A percentile compares a stretch with the other conserved stretches of the same genome.
phyloP scores from a whole-genome alignment of 2,797 vertebrate genomes.

The Zalophus californianus region DNA sequence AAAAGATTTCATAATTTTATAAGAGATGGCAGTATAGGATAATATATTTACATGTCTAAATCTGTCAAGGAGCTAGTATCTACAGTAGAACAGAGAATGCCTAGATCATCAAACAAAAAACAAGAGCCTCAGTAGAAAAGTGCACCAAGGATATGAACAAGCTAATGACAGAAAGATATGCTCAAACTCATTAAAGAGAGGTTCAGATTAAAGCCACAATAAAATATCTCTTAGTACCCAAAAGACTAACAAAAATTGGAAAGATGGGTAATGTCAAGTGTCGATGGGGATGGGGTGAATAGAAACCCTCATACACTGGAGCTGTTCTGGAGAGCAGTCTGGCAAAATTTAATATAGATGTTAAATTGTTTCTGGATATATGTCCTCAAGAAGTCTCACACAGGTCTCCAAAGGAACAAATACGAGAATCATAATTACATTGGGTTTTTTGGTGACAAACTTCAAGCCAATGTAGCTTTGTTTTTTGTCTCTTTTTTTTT shows the following conservation, averaged over 20 bases:
- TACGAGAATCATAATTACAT: neutral
- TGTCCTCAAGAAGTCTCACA: slow-evolving; percentile 29
- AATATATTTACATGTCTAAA: slow-evolving; percentile 34
- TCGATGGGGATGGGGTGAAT: neutral
- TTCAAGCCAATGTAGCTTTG: neutral
- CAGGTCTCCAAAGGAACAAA: neutral
- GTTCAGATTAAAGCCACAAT: slow-evolving; percentile 6
- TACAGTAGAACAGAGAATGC: neutral
- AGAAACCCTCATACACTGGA: neutral
- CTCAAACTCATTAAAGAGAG: neutral
- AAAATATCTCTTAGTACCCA: neutral
- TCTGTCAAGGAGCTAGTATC: slow-evolving; percentile 45
- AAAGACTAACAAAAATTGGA: neutral
- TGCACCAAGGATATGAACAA: neutral
- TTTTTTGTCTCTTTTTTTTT: neutral
- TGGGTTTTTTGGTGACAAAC: neutral
- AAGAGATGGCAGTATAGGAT: neutral
- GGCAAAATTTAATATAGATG: neutral
- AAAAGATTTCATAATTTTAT: neutral
- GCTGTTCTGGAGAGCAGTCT: neutral
- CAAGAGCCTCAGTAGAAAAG: neutral
- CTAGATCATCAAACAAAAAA: neutral
- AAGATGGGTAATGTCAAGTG: neutral
- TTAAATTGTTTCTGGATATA: neutral
- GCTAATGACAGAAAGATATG: neutral